Evolutionary conservation across 2,797 vertebrate species (phyloP), one percentile per base, ranked within the genome.

Genomic region (Pseudomugil gertrudae): DNA sequence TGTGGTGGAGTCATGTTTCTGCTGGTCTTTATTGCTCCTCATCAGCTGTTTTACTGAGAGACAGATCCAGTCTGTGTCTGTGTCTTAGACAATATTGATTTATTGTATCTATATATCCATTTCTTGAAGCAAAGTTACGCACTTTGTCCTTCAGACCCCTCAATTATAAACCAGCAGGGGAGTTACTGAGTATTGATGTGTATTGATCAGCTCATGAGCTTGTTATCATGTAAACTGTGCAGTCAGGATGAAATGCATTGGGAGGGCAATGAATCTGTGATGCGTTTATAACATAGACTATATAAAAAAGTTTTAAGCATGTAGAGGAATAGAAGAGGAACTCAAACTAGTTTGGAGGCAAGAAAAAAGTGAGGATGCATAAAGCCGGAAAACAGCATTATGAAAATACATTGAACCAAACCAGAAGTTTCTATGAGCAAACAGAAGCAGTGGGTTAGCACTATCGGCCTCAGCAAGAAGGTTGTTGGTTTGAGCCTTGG

Each of bases 111-210:
- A 5, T 14, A 0, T 2, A 40, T 69, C 9, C 5, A 11, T 57
- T 15, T 69, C 24, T 30, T 19, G 3, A 51, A 54, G 30, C 32
- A 9, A 14, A 24, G 1, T 24, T 45, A 32, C 15, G 35, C 0
- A 51, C 59, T 65, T 65, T 70, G 64, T 69, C 68, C 76, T 72
- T 50, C 63, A 59, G 57, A 56, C 24, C 57, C 32, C 64, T 40
- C 7, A 0, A n/a, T n/a, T n/a, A 8, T 21, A 45, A 38, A 57
- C 23, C 19, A 52, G 26, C 48, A 7, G 72, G 66, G 36, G 36
- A 47, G 32, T 64, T 72, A 70, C 58, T 72, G 77, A 53, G 52
- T 69, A 84, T 85, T 67, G 83, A 87, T 84, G 45, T 0, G 30
- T 62, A 82, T 70, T 52, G 83, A 84, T 73, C 5, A 36, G 14